Evolutionary conservation across 1,140 invertebrate species (phyloP).

Genomic region (Drosophila carrolli): DNA sequence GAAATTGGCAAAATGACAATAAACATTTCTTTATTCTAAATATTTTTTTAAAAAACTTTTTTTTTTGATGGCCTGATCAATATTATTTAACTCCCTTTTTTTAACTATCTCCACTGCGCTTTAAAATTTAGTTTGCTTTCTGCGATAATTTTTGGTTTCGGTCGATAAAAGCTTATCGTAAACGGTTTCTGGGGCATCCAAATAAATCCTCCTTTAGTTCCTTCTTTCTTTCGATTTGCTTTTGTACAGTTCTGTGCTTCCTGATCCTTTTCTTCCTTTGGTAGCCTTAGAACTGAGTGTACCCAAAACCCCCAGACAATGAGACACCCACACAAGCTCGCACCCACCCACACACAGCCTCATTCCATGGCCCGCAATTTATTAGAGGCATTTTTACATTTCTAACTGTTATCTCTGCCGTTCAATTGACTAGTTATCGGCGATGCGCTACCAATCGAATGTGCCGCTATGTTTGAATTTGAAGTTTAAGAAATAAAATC

Average conservation of each 20-base stretch:
- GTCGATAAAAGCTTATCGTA: too few relatives aligned
- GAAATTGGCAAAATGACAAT: too few relatives aligned
- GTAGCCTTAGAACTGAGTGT: slow-evolving; percentile 43
- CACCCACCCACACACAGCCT: slow-evolving; percentile 9
- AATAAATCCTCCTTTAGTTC: neutral
- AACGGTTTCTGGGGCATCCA: too few relatives aligned
- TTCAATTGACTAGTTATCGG: slow-evolving; percentile 6
- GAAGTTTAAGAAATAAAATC: slow-evolving; percentile 4
- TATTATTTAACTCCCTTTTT: neutral
- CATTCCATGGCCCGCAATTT: slow-evolving; percentile 15
- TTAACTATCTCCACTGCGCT: neutral
- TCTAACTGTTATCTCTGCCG: slow-evolving; percentile 3
- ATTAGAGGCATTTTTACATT: slow-evolving; percentile 9
- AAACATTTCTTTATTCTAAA: too few relatives aligned
- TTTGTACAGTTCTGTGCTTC: slow-evolving; percentile 6
- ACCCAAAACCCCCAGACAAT: slow-evolving; percentile 6
- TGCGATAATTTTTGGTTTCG: neutral
- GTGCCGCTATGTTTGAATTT: slow-evolving; percentile 13
- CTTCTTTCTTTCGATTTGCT: neutral
- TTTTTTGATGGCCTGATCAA: neutral
- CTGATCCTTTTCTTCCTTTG: neutral
- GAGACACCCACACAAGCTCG: slow-evolving; percentile 6
- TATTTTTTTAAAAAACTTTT: too few relatives aligned
- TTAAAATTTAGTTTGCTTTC: neutral
- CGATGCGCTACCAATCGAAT: slow-evolving; percentile 19